A percentile compares a stretch with the other conserved stretches of the same genome.
These are phyloP conservation scores for Lasiurus borealis DNA, from an alignment of 2,113 vertebrate species.

Conservation along the genomic window DNA sequence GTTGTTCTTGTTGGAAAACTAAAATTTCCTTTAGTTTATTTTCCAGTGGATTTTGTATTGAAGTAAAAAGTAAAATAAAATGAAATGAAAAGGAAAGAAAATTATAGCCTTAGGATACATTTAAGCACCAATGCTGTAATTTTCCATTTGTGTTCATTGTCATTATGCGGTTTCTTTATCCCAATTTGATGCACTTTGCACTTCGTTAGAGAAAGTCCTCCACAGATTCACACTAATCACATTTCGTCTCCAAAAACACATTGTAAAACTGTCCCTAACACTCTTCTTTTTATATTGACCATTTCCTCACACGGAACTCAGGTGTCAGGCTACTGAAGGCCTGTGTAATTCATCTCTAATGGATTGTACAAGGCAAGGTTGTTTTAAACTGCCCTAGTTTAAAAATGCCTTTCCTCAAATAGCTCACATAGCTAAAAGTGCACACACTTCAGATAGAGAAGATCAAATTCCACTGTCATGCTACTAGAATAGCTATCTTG, in stretches of 20 bases:
- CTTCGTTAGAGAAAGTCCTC: conserved; percentile 58
- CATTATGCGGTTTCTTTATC: conserved; percentile 53
- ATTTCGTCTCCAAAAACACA: conserved; percentile 40
- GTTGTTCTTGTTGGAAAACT: conserved; percentile 37
- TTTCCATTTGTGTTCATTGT: conserved; percentile 70
- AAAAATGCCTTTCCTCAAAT: conserved; percentile 64
- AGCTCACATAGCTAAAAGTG: conserved; percentile 11
- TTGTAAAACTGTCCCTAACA: conserved; percentile 47
- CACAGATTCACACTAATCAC: conserved; percentile 31
- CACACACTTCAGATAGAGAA: conserved; percentile 40
- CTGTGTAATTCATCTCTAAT: conserved; percentile 60
- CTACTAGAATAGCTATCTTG: conserved; percentile 3
- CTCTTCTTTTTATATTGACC: conserved; percentile 56
- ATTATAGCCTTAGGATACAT: conserved; percentile 47
- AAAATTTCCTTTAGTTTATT: conserved; percentile 63
- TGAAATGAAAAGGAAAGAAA: conserved; percentile 42
- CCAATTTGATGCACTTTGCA: conserved; percentile 65
- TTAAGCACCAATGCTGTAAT: conserved; percentile 74
- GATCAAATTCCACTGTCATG: conserved; percentile 15
- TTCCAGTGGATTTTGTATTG: conserved; percentile 58
- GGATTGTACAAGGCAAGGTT: conserved; percentile 52
- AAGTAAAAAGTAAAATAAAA: conserved; percentile 55
- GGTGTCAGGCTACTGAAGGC: conserved; percentile 42
- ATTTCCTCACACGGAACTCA: conserved; percentile 63
- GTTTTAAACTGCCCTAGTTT: conserved; percentile 58